A percentile compares a stretch with the other conserved stretches of the same genome.
phyloP scores from a whole-genome alignment of 2,888 invertebrate genomes.

The Troides helena region DNA sequence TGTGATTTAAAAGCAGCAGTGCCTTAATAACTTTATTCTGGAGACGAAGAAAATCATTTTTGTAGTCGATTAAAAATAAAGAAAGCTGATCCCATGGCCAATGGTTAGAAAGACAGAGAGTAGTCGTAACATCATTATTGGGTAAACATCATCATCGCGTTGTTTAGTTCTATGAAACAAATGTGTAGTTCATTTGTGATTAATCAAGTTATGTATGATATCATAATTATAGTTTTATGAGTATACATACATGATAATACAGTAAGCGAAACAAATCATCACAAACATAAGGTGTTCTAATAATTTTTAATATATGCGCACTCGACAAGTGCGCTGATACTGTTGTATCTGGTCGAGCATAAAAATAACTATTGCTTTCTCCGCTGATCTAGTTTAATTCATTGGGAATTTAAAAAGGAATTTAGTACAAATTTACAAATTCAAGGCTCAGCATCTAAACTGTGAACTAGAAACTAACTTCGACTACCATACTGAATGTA shows the following conservation, averaged over 20 bases:
- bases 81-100: too few species aligned
- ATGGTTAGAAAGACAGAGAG: too few species aligned
- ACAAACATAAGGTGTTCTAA: constrained; percentile 5
- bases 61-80: too few species aligned
- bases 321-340: constrained; percentile 1
- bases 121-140: too few species aligned
- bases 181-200: not conserved
- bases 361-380: constrained; percentile 16
- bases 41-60: too few species aligned
- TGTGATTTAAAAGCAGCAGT: too few species aligned
- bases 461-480: not conserved
- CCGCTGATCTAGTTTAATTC: not conserved
- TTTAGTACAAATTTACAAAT: constrained; percentile 2
- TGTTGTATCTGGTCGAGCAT: constrained; percentile 2
- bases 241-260: not conserved
- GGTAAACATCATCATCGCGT: too few species aligned
- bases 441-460: not conserved
- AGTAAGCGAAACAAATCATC: not conserved
- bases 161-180: too few species aligned
- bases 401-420: not conserved
- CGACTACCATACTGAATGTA: not conserved
- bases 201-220: not conserved
- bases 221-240: not conserved
- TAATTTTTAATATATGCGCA: constrained; percentile 1
- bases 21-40: too few species aligned